phyloP scores from a whole-genome alignment of 2,888 invertebrate genomes.

The Schrankia costaestrigalis region DNA sequence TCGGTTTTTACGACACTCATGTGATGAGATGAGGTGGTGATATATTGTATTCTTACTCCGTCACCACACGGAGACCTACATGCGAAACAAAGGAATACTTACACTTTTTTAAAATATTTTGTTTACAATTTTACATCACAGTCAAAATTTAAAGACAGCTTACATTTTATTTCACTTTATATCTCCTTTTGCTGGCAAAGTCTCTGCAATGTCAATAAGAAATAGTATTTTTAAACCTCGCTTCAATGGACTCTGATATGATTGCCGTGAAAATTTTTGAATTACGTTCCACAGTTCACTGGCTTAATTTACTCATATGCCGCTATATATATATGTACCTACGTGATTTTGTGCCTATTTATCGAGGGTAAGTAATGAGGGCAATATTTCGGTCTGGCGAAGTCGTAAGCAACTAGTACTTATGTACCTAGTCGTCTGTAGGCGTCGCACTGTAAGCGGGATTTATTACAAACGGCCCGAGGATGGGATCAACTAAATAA shows the following conservation, averaged over 20 bases:
- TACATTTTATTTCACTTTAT: conserved; percentile 34
- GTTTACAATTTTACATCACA: conserved; percentile 25
- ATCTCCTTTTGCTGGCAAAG: conserved; percentile 16
- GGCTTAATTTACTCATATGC: conserved; percentile 27
- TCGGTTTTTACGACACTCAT: too few relatives aligned
- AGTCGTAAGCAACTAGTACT: conserved; percentile 21
- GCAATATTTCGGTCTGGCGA: conserved; percentile 39
- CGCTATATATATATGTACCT: conserved; percentile 22
- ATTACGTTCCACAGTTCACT: conserved; percentile 16
- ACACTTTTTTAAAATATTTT: conserved; percentile 31
- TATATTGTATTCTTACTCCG: too few relatives aligned
- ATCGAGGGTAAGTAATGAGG: conserved; percentile 44
- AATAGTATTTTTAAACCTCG: conserved; percentile 15
- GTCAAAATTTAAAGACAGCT: conserved; percentile 46
- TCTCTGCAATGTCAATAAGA: conserved; percentile 10
- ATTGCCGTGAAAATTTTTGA: conserved; percentile 20
- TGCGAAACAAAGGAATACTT: too few relatives aligned
- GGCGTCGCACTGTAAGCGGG: background rate
- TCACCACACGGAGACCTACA: too few relatives aligned
- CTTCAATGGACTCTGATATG: conserved; percentile 17
- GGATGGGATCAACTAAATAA: background rate
- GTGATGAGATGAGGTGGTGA: too few relatives aligned
- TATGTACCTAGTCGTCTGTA: conserved; percentile 9
- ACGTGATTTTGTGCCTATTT: conserved; percentile 45
- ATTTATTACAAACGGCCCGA: background rate